Evolutionary conservation across 2,113 vertebrate genomes (phyloP).

Genomic region (Oreochromis niloticus): DNA sequence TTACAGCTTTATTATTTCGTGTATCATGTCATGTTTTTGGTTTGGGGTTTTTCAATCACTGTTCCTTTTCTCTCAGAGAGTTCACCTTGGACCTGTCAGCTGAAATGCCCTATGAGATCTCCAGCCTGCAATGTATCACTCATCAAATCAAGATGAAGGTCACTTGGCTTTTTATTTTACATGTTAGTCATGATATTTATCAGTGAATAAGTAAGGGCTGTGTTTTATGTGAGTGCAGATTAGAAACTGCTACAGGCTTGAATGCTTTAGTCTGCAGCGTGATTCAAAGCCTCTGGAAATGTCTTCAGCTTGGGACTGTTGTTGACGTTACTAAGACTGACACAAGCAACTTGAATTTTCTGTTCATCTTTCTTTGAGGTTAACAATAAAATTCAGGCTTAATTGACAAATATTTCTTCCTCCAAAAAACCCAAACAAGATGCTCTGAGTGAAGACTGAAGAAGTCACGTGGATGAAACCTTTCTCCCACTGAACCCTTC

Average conservation of each 20-base stretch:
- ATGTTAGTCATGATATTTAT: not conserved
- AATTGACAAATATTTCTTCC: not conserved
- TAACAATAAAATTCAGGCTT: not conserved
- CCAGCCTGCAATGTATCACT: slow-evolving; percentile 63
- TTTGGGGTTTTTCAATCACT: not conserved
- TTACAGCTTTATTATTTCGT: not conserved
- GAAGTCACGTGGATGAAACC: not conserved
- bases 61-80: slow-evolving; percentile 33
- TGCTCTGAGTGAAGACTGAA: not conserved
- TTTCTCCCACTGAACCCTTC: not conserved
- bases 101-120: slow-evolving; percentile 79
- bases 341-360: not conserved
- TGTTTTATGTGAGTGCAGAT: not conserved
- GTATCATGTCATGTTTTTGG: not conserved
- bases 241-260: not conserved
- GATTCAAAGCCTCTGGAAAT: not conserved
- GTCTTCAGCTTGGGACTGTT: not conserved
- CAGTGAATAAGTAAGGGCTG: rapidly evolving
- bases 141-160: slow-evolving; percentile 80
- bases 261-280: rapidly evolving
- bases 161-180: not conserved
- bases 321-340: not conserved
- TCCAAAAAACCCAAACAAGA: not conserved
- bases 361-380: rapidly evolving
- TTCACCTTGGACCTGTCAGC: slow-evolving; percentile 78